Evolutionary conservation across 2,797 vertebrate species (phyloP).

Genomic region (Ctenopoma kingsleyae): DNA sequence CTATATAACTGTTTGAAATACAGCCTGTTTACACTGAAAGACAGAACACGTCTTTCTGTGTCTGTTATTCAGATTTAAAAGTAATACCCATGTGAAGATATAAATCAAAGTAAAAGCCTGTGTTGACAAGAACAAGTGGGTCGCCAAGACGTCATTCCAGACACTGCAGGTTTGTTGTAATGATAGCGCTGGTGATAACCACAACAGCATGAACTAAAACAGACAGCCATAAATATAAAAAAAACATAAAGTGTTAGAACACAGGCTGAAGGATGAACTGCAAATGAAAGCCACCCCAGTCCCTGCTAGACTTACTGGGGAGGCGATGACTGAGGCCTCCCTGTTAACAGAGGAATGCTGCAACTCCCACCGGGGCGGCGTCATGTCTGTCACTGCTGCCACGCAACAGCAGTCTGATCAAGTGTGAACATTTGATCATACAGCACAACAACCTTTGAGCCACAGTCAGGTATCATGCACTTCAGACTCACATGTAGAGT

Average conservation of each 20-base stretch:
- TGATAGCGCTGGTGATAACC: conserved; percentile 17
- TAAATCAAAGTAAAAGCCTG: conserved; percentile 33
- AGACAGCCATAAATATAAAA: neutral
- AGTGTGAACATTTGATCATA: conserved; percentile 42
- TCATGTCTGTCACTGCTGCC: conserved; percentile 43
- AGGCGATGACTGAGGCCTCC: conserved; percentile 54
- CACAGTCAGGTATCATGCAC: conserved; percentile 29
- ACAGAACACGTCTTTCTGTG: conserved; percentile 16
- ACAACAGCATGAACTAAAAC: neutral
- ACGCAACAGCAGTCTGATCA: conserved; percentile 48
- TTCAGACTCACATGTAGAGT: conserved; percentile 1
- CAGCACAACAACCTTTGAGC: conserved; percentile 18
- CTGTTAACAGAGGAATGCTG: conserved; percentile 62
- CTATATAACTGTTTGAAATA: conserved; percentile 29
- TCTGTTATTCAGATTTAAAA: conserved; percentile 48
- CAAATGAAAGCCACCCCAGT: neutral
- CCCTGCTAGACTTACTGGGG: conserved; percentile 1
- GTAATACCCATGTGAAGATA: conserved; percentile 23
- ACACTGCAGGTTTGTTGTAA: conserved; percentile 23
- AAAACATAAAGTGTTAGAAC: neutral
- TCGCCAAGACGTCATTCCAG: conserved; percentile 36
- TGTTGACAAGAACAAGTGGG: conserved; percentile 37
- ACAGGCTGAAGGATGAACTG: conserved; percentile 5
- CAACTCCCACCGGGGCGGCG: conserved; percentile 29
- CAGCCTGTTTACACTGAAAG: conserved; percentile 51